Conservation (phyloP, 1,140 invertebrate genomes). For the Aphaenogaster ashmeadi region DNA sequence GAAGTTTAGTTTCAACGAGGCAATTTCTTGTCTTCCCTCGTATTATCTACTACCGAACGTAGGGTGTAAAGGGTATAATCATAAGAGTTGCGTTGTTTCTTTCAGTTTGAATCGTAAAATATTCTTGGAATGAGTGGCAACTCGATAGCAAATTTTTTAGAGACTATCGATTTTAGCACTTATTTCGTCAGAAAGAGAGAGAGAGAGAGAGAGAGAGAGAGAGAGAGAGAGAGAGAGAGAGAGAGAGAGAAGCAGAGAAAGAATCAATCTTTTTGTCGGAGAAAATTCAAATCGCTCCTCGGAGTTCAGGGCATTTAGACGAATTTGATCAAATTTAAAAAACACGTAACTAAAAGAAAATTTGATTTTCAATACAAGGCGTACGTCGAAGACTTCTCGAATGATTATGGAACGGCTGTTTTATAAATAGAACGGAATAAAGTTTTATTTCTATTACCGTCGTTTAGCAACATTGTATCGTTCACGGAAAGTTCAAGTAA, state of each 20-base stretch:
- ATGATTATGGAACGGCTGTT: background rate
- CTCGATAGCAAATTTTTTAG: conserved; percentile 29
- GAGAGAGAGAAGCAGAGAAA: background rate
- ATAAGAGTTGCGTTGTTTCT: conserved; percentile 44
- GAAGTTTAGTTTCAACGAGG: conserved; percentile 62
- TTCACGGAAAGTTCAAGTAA: conserved; percentile 36
- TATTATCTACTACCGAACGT: conserved; percentile 47
- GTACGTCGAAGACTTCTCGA: background rate
- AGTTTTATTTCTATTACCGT: background rate
- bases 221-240: background rate
- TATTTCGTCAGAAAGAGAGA: background rate
- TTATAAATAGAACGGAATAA: conserved; percentile 20
- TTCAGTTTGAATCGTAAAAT: conserved; percentile 32
- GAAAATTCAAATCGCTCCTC: background rate
- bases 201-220: background rate
- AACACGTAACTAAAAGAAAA: background rate
- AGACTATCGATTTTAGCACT: conserved; percentile 9
- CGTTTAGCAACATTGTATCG: conserved; percentile 4
- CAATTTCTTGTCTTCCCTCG: conserved; percentile 54
- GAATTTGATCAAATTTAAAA: background rate
- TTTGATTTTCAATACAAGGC: background rate
- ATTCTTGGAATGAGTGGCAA: conserved; percentile 30
- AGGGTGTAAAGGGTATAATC: conserved; percentile 59
- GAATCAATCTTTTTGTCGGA: background rate
- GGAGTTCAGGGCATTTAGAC: background rate